Evolutionary conservation across 2,888 invertebrate genomes (phyloP).

Genomic region (Seira sanloemensis): DNA sequence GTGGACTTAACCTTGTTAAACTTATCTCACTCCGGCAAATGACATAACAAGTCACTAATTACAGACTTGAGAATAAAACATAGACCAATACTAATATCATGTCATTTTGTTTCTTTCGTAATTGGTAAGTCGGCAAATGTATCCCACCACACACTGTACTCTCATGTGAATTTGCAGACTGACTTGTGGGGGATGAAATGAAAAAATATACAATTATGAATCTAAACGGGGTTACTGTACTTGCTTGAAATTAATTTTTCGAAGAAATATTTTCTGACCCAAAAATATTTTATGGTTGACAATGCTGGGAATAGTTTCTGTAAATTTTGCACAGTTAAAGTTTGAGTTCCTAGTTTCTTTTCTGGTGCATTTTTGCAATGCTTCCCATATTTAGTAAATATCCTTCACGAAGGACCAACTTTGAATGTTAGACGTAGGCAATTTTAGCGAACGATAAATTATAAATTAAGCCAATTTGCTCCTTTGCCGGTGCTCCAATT

Average conservation of each 20-base stretch:
- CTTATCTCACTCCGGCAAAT: conserved; percentile 34
- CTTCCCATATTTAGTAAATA: background rate
- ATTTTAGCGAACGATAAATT: background rate
- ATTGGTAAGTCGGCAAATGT: too few species aligned
- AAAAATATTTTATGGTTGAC: conserved; percentile 27
- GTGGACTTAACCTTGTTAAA: conserved; percentile 50
- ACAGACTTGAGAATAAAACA: background rate
- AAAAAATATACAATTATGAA: background rate
- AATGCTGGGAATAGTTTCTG: conserved; percentile 23
- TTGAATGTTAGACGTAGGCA: background rate
- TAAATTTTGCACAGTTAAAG: conserved; percentile 20
- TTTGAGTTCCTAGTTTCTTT: conserved; percentile 30
- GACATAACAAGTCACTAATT: conserved; percentile 3
- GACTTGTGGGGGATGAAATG: background rate
- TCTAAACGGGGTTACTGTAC: background rate
- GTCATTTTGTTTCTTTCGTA: too few species aligned
- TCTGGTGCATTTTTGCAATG: conserved; percentile 22
- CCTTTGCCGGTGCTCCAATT: too few species aligned
- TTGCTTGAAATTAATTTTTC: background rate
- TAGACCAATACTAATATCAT: background rate
- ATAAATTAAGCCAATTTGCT: too few species aligned
- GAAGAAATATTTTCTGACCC: conserved; percentile 21
- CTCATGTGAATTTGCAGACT: background rate
- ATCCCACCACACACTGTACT: background rate
- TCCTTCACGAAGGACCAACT: background rate